Conservation (phyloP, 2,797 vertebrate genomes). For the Smutsia temminckii region DNA sequence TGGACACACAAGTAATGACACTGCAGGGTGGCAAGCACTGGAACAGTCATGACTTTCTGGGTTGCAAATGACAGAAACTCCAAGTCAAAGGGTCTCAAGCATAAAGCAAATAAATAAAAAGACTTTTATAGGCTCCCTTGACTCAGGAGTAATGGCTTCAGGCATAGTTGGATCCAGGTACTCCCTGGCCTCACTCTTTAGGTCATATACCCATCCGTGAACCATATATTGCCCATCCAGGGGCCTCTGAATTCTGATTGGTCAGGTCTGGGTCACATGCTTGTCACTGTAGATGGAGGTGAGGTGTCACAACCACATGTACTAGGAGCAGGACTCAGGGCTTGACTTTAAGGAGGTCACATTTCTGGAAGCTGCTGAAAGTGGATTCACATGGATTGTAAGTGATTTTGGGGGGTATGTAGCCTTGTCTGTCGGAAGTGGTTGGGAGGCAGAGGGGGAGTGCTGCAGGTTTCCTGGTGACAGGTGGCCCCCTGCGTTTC, state of each 20-base stretch:
- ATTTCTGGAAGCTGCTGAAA: not conserved
- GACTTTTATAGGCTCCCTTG: not conserved
- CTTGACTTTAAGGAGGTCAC: not conserved
- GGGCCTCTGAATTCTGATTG: not conserved
- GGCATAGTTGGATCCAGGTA: not conserved
- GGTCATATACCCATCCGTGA: not conserved
- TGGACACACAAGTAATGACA: not conserved
- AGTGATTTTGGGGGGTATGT: not conserved
- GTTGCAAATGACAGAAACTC: not conserved
- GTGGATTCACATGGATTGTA: not conserved
- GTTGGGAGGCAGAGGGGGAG: not conserved
- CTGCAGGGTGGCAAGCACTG: not conserved
- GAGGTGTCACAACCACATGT: not conserved
- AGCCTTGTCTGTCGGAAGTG: not conserved
- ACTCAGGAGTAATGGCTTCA: not conserved
- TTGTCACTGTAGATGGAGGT: rapidly evolving
- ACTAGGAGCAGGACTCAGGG: not conserved
- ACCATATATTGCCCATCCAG: not conserved
- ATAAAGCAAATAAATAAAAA: not conserved
- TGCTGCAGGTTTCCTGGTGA: not conserved
- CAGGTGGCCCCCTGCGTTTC: not conserved
- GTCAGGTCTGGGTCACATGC: not conserved
- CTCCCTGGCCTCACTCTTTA: not conserved
- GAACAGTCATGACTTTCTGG: not conserved
- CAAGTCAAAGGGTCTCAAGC: not conserved